These are phyloP conservation scores for Pollenia griseotomentosa DNA, from an alignment of 2,888 invertebrate genomes.

Conservation along the genomic window DNA sequence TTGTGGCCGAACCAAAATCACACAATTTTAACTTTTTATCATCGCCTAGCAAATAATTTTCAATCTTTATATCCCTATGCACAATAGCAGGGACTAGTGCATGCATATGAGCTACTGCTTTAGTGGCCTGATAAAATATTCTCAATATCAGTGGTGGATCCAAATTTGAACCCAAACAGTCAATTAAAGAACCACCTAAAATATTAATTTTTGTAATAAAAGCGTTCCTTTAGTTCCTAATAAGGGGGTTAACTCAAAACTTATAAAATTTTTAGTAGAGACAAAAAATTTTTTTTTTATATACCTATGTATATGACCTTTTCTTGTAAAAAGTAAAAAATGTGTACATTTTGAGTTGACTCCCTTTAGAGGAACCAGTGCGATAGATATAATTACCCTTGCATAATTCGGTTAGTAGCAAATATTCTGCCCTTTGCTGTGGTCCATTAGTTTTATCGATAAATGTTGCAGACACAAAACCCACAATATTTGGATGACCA, in stretches of 20 bases:
- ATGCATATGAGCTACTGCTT: slow-evolving; percentile 97
- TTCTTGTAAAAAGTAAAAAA: no score
- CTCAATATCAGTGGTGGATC: slow-evolving; percentile 88
- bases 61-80: slow-evolving; percentile 98
- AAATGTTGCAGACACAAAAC: slow-evolving; percentile 93
- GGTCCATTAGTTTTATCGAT: slow-evolving; percentile 91
- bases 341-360: no score
- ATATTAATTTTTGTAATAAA: background rate
- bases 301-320: no score
- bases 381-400: slow-evolving; percentile 86
- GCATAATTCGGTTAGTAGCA: slow-evolving; percentile 96
- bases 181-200: slow-evolving; percentile 83
- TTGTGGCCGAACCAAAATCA: slow-evolving; percentile 98
- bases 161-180: slow-evolving; percentile 80
- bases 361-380: no score
- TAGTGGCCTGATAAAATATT: slow-evolving; percentile 95
- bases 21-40: slow-evolving; percentile 96
- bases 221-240: background rate
- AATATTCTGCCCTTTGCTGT: slow-evolving; percentile 94
- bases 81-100: slow-evolving; percentile 94
- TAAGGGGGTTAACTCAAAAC: no score
- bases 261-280: no score
- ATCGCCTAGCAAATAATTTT: slow-evolving; percentile 95
- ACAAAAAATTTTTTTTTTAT: no score
- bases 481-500: slow-evolving; percentile 96